Base-by-base conservation (phyloP, 1,140 invertebrate genomes). In the Drosophila bocki region DNA sequence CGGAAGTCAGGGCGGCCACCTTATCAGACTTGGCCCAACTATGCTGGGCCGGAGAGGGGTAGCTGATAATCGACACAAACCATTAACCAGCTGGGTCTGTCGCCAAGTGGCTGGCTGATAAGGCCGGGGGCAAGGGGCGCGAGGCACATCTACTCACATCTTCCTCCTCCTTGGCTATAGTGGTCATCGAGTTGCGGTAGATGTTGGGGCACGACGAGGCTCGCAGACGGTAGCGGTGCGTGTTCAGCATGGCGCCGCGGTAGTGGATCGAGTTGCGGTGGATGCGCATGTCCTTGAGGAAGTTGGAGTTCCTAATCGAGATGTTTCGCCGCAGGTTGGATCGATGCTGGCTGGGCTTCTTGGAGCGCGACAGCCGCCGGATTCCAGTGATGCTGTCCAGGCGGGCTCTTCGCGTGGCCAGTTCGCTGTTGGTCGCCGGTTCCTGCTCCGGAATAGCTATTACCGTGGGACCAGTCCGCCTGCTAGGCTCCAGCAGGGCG, bases 191-290 rank as follows among this genome's bases (percentile, higher is more conserved):
- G 91, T 98, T 98, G 77, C 96, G 95, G 91, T 97, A 98, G 84
- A 98, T 98, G 93, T 98, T 96, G 1, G 97, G 97, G 93, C 97
- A 98, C 19, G 97, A 98, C 1, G 97, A 98, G 9, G 97, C 97
- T 50, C 97, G 94, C 62, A 98, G 93, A 51, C 96, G 94, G 92
- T 98, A 98, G 71, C 97, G 95, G 92, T 95, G 95, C 47, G 96
- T 95, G 92, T 96, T 96, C 15, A 97, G 92, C 93, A 96, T 96
- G 29, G 96, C 96, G 13, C 96, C 96, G 56, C 96, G 94, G 93
- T 97, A 96, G 87, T 96, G 96, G 41, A 98, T 95, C 0, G 96
- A 97, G 91, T 97, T 96, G 68, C 96, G 94, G 74, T 96, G 96
- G 59, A 97, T 94, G 82, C 95, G 94, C 76, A 97, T 95, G 84